Evolutionary conservation across 1,140 invertebrate genomes (phyloP).

Genomic region (Megalopta genalis): DNA sequence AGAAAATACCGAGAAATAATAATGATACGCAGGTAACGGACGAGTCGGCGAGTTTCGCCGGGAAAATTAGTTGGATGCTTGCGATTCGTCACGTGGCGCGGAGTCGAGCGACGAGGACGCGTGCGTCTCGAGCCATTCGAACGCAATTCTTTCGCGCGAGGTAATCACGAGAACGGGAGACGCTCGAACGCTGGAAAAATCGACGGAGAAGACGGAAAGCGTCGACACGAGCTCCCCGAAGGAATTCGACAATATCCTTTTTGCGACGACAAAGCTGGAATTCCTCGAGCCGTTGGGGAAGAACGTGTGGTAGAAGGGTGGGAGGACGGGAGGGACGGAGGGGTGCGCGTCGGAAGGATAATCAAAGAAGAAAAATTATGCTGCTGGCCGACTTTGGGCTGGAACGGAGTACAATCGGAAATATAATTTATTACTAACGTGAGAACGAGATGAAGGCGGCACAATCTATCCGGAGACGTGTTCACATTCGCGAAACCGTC

Average conservation of each 20-base stretch:
- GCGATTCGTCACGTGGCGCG: background rate
- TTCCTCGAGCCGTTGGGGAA: conserved; percentile 1
- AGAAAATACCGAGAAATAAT: background rate
- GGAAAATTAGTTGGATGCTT: background rate
- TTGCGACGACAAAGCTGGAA: conserved; percentile 19
- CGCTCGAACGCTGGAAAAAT: conserved; percentile 2
- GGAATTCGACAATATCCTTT: conserved; percentile 64
- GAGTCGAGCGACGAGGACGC: too few species aligned
- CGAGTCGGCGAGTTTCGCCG: background rate
- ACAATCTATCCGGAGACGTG: background rate
- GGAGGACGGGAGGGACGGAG: background rate
- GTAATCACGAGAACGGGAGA: conserved; percentile 1
- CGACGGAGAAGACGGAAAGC: conserved; percentile 31
- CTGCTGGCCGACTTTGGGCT: background rate
- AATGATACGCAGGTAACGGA: background rate
- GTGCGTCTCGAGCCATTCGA: too few species aligned
- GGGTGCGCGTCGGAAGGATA: background rate
- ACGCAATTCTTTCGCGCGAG: conserved; percentile 1
- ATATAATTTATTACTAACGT: background rate
- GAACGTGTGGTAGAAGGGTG: too few species aligned
- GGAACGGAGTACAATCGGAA: background rate
- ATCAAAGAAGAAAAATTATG: background rate
- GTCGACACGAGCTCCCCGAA: conserved; percentile 21
- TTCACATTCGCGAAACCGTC: too few species aligned
- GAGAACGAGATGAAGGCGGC: background rate